These are phyloP conservation scores for Phenacoccus solenopsis DNA, from an alignment of 1,140 invertebrate genomes.

Conservation along the genomic window DNA sequence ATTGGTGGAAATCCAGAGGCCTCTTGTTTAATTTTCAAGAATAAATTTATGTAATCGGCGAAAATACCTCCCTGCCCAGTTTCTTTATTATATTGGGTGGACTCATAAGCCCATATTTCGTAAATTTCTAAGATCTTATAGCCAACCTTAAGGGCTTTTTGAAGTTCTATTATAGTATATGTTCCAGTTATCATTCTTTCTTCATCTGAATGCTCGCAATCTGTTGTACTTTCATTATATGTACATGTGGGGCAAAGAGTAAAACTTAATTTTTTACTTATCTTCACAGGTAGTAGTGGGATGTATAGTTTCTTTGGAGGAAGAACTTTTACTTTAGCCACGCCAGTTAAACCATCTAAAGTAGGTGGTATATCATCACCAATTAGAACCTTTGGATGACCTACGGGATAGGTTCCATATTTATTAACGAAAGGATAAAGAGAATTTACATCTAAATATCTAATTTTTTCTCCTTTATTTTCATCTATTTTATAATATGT, in stretches of 20 bases:
- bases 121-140: slow-evolving; percentile 32
- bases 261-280: slow-evolving; percentile 30
- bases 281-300: slow-evolving; percentile 28
- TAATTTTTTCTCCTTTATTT: not conserved
- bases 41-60: slow-evolving; percentile 28
- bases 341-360: not conserved
- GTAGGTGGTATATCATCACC: not conserved
- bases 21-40: slow-evolving; percentile 33
- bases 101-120: slow-evolving; percentile 33
- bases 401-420: not conserved
- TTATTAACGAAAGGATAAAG: not conserved
- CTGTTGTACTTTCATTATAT: slow-evolving; percentile 12
- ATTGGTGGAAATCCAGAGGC: slow-evolving; percentile 28
- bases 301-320: slow-evolving; percentile 30
- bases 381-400: not conserved
- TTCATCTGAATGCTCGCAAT: slow-evolving; percentile 28
- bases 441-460: not conserved
- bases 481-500: not conserved
- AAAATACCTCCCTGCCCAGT: slow-evolving; percentile 27
- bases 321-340: slow-evolving; percentile 30
- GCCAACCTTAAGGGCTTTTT: slow-evolving; percentile 30
- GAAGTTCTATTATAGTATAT: slow-evolving; percentile 33
- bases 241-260: slow-evolving; percentile 29
- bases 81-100: slow-evolving; percentile 18
- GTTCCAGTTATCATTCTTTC: slow-evolving; percentile 32